phyloP scores from a whole-genome alignment of 2,113 vertebrate species.

The Varanus komodoensis region DNA sequence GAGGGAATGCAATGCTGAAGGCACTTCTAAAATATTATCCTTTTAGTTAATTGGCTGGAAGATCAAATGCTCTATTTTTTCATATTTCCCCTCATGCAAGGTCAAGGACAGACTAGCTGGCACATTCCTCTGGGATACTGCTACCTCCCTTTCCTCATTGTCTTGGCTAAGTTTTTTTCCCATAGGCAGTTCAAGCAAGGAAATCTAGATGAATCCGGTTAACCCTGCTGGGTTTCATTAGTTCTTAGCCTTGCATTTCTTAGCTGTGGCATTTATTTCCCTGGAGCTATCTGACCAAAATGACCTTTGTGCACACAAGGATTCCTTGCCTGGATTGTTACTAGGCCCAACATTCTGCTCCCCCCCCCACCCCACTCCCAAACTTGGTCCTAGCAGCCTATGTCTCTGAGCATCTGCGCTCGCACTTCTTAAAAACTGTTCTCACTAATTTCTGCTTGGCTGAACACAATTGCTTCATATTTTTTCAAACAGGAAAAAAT shows the following conservation, averaged over 20 bases:
- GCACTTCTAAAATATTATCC: not conserved
- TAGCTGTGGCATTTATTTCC: constrained; percentile 43
- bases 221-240: constrained; percentile 22
- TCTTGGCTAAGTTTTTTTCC: not conserved
- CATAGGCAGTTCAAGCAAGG: not conserved
- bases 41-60: not conserved
- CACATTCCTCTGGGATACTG: not conserved
- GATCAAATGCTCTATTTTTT: not conserved
- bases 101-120: constrained; percentile 7
- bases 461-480: not conserved
- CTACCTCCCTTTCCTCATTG: constrained; percentile 13
- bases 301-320: rapidly evolving
- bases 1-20: rapidly evolving
- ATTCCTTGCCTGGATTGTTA: not conserved
- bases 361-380: not conserved
- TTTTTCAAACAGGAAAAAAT: not conserved
- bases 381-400: not conserved
- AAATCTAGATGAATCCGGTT: constrained; percentile 34
- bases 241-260: constrained; percentile 9
- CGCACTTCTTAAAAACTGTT: not conserved
- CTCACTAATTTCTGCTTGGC: not conserved
- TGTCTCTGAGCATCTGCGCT: constrained; percentile 12
- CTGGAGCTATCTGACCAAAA: constrained; percentile 15
- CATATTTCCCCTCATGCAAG: constrained; percentile 27
- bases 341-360: not conserved